phyloP scores from a whole-genome alignment of 2,797 vertebrate species.

The Pseudomugil tenellus region DNA sequence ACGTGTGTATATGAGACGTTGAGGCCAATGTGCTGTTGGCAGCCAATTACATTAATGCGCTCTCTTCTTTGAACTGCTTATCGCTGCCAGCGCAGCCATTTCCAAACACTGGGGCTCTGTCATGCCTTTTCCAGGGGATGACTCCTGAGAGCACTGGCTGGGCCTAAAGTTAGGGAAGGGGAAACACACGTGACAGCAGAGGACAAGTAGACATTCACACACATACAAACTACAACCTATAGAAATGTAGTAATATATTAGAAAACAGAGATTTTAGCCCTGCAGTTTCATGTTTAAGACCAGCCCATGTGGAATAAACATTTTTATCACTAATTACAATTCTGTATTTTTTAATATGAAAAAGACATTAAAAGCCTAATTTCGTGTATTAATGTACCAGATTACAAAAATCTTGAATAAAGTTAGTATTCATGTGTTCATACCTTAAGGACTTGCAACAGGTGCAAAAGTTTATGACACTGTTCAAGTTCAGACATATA shows the following conservation, averaged over 20 bases:
- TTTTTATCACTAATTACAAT: too few relatives aligned
- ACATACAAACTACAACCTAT: slow-evolving; percentile 26
- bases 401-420: too few relatives aligned
- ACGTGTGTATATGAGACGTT: slow-evolving; percentile 76
- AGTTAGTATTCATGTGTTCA: too few relatives aligned
- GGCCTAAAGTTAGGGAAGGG: slow-evolving; percentile 57
- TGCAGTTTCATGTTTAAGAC: too few relatives aligned
- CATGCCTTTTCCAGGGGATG: slow-evolving; percentile 78
- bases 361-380: too few relatives aligned
- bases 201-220: slow-evolving; percentile 52
- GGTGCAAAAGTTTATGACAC: too few relatives aligned
- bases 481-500: too few relatives aligned
- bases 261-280: too few relatives aligned
- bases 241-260: slow-evolving; percentile 28
- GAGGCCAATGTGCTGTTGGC: slow-evolving; percentile 80
- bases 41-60: slow-evolving; percentile 87
- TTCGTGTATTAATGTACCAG: too few relatives aligned
- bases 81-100: slow-evolving; percentile 83
- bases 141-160: slow-evolving; percentile 68
- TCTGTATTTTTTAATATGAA: too few relatives aligned
- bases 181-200: slow-evolving; percentile 57
- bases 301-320: too few relatives aligned
- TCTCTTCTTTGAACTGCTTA: slow-evolving; percentile 88
- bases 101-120: slow-evolving; percentile 80
- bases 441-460: too few relatives aligned